Base-by-base conservation (phyloP, 30 jellyfish, hydroid and myxozoan species). In the Rhopilema esculentum region DNA sequence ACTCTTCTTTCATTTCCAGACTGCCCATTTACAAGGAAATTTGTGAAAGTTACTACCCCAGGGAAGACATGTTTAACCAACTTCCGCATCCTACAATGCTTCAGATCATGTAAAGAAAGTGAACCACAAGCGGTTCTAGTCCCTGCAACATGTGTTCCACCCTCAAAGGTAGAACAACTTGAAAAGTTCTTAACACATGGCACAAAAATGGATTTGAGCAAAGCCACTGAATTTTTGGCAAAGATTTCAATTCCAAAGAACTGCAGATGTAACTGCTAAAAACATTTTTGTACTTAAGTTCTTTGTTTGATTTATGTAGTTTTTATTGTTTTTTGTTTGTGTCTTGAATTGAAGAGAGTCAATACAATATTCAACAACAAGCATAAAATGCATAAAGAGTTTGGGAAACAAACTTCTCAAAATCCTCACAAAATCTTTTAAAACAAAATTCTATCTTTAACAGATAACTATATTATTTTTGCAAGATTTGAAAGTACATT, bases 131-230 rank as follows among this genome's bases (percentile, higher is more conserved):
- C 24, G 76, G 85, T 77, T 1, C 72, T 22, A 26, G 79, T 88
- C 0, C 97, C 91, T 25, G 73, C 77, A 20, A 72, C 84, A n/a
- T 88, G 97, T 72, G 91, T 80, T 21, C 91, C 91, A 57, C 80
- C 70, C 1, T 51, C 91, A 48, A 49, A 26, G 62, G 73, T 70
- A 22, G 69, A 73, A 0, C 78, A 27, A 53, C 83, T 88, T 19
- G 62, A 72, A 33, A 28, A 79, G 48, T 50, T 48, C 74, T 68
- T 80, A 6, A 19, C 72, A 6, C n/a, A 30, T 27, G 97, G 92
- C 49, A 80, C 33, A 1, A 23, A 23, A 20, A 33, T 73, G 91
- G 71, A 53, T 29, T n/a, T 80, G 82, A 72, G 83, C 57, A 24
- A 74, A 23, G 76, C 86, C 22, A 50, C 52, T 49, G 84, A 31